Percentiles rank a stretch among this genome's conserved stretches.
phyloP scores from a whole-genome alignment of 1,140 invertebrate species.

The Drosophila bifasciata region DNA sequence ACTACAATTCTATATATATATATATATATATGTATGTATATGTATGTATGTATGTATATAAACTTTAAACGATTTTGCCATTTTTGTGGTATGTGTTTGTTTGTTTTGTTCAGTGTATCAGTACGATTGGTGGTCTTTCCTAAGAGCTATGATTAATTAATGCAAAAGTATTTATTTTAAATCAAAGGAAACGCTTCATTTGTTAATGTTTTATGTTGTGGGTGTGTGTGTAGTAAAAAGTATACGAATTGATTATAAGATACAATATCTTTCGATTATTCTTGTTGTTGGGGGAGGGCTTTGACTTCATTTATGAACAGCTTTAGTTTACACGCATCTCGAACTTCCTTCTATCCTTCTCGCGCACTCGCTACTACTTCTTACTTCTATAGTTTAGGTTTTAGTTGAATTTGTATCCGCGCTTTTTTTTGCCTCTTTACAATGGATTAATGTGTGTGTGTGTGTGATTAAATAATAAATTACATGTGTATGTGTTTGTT shows the following conservation, averaged over 20 bases:
- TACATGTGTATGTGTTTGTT: constrained; percentile 31
- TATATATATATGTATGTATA: too few relatives aligned
- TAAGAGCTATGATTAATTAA: constrained; percentile 20
- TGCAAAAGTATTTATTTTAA: constrained; percentile 2
- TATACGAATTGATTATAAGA: constrained; percentile 6
- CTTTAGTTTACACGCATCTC: constrained; percentile 36
- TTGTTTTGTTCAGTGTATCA: constrained; percentile 38
- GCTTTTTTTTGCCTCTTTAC: constrained; percentile 75
- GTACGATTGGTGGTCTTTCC: constrained; percentile 45
- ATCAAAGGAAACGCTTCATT: constrained; percentile 13
- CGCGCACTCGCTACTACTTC: not conserved
- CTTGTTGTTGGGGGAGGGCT: constrained; percentile 17
- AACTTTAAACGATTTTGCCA: not conserved
- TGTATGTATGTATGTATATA: too few relatives aligned
- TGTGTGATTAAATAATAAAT: constrained; percentile 58
- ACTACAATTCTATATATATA: constrained; percentile 31
- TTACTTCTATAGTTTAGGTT: constrained; percentile 27
- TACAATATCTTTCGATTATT: not conserved
- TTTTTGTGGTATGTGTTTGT: constrained; percentile 4
- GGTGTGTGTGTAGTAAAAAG: constrained; percentile 4
- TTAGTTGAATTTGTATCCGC: constrained; percentile 25
- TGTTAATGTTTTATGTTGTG: too few relatives aligned
- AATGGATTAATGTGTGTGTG: constrained; percentile 55
- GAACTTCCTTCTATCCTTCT: constrained; percentile 4
- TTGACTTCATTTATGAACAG: constrained; percentile 53